Evolutionary conservation across 2,888 invertebrate species (phyloP).

Genomic region (Polyommatus iphigenia): DNA sequence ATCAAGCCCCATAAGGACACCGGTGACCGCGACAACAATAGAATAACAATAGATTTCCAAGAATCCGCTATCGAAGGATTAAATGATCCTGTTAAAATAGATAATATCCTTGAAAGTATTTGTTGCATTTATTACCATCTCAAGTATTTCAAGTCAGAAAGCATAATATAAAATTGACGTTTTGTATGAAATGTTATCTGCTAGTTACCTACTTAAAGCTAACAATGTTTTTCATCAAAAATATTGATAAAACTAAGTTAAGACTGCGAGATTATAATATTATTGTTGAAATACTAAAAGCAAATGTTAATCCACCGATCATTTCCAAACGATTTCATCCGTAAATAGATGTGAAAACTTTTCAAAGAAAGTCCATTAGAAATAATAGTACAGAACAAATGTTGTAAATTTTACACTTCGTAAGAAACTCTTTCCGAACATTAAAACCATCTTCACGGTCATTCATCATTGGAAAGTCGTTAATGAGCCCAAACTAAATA

Average conservation of each 20-base stretch:
- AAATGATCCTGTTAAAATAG: no score
- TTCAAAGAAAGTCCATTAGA: slow-evolving; percentile 30
- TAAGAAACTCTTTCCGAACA: slow-evolving; percentile 44
- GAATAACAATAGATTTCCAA: no score
- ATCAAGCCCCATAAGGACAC: no score
- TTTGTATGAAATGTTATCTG: no score
- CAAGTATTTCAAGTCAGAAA: no score
- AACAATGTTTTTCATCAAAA: not conserved
- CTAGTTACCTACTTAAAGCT: no score
- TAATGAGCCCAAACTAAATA: slow-evolving; percentile 64
- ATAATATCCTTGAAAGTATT: no score
- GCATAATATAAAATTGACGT: no score
- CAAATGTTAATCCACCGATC: slow-evolving; percentile 15
- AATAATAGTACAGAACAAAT: slow-evolving; percentile 35
- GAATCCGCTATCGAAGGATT: no score
- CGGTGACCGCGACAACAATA: no score
- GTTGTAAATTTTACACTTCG: slow-evolving; percentile 42
- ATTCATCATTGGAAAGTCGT: slow-evolving; percentile 62
- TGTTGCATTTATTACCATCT: no score
- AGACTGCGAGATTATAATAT: not conserved
- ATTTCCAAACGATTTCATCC: not conserved
- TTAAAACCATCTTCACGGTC: slow-evolving; percentile 45
- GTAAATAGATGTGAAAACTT: not conserved
- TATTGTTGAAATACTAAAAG: not conserved
- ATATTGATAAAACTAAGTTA: not conserved